Evolutionary conservation across 2,888 invertebrate species (phyloP).

Genomic region (Trissolcus japonicus): DNA sequence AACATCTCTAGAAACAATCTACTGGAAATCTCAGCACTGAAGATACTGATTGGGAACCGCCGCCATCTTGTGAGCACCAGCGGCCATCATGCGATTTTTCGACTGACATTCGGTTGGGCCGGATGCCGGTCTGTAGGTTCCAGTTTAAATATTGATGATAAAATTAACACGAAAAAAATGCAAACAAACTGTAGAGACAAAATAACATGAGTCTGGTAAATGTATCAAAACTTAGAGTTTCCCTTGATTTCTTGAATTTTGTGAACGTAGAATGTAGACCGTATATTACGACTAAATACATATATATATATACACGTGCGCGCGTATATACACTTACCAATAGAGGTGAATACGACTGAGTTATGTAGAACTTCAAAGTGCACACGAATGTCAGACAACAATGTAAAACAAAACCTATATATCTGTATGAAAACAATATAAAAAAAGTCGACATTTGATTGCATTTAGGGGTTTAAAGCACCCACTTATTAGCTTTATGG

Average conservation of each 20-base stretch:
- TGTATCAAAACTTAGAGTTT: constrained; percentile 35
- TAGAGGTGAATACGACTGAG: constrained; percentile 51
- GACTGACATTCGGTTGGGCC: no score
- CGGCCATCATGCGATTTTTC: no score
- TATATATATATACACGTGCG: constrained; percentile 29
- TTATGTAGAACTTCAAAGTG: constrained; percentile 34
- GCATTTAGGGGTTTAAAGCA: constrained; percentile 38
- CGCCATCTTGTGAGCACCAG: no score
- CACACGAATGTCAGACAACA: constrained; percentile 7
- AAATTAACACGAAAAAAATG: background rate
- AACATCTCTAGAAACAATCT: no score
- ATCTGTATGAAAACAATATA: background rate
- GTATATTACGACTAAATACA: constrained; percentile 32
- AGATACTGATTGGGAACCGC: no score
- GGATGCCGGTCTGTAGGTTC: no score
- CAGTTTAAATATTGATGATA: background rate
- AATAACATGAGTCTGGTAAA: constrained; percentile 28
- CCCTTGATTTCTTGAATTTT: constrained; percentile 35
- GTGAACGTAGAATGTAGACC: constrained; percentile 44
- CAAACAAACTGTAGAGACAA: background rate
- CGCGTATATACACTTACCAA: constrained; percentile 41
- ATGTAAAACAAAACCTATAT: background rate
- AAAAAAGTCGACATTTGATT: constrained; percentile 9
- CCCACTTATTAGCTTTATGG: constrained; percentile 51
- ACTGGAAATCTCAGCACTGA: no score